Percentiles rank a stretch among this genome's conserved stretches.
Conservation (phyloP, 2,888 invertebrate genomes). For the Plusia festucae region DNA sequence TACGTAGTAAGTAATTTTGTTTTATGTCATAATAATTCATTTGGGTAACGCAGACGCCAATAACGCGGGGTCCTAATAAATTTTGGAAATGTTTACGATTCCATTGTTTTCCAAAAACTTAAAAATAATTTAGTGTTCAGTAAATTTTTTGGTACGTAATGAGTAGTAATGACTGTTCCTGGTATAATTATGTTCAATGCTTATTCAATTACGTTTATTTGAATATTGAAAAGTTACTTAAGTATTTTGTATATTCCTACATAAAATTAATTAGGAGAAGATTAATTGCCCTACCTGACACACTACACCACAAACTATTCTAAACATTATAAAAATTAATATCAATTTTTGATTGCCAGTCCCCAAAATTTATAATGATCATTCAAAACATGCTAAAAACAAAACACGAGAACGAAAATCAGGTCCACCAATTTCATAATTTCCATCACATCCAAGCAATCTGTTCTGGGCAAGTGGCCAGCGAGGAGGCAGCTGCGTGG, state of each 20-base stretch:
- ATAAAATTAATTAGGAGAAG: background rate
- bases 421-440: constrained; percentile 35
- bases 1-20: constrained; percentile 13
- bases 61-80: constrained; percentile 26
- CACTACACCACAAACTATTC: background rate
- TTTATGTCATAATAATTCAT: constrained; percentile 27
- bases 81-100: constrained; percentile 35
- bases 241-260: background rate
- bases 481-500: constrained; percentile 68
- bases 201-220: background rate
- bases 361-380: background rate
- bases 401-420: constrained; percentile 17
- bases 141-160: constrained; percentile 1
- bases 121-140: constrained; percentile 36
- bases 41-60: constrained; percentile 17
- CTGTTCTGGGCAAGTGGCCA: constrained; percentile 79
- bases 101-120: constrained; percentile 47
- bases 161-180: constrained; percentile 4
- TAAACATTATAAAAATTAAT: background rate
- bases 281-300: background rate
- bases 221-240: background rate
- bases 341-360: background rate
- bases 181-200: background rate
- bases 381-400: background rate
- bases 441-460: constrained; percentile 70